These are phyloP conservation scores for Leptopilina clavipes DNA, from an alignment of 1,140 invertebrate genomes.

Conservation along the genomic window DNA sequence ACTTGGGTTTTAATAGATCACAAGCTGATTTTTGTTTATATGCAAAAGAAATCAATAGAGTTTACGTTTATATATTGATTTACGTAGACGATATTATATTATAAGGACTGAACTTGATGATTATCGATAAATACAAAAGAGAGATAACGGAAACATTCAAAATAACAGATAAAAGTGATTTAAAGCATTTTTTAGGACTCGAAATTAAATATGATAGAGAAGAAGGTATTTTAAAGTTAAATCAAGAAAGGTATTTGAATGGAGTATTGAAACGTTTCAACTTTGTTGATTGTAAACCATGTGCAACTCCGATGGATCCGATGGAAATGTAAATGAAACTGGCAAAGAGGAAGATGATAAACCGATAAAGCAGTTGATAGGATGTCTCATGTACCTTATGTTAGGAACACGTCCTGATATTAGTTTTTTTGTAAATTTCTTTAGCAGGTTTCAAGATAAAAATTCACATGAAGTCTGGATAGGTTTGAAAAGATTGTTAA, in stretches of 20 bases:
- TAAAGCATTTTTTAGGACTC: constrained; percentile 24
- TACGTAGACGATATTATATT: constrained; percentile 12
- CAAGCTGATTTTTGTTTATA: no score
- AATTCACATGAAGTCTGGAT: background rate
- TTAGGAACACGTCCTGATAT: constrained; percentile 2
- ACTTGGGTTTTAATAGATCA: no score
- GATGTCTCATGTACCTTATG: background rate
- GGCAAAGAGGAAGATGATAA: no score
- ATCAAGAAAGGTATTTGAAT: constrained; percentile 33
- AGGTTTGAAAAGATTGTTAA: background rate
- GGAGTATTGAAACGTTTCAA: constrained; percentile 21
- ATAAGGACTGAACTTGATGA: background rate
- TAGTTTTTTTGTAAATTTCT: background rate
- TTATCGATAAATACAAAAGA: background rate
- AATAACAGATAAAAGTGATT: constrained; percentile 26
- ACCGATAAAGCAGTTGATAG: no score
- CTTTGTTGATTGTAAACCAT: constrained; percentile 23
- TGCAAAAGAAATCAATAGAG: no score
- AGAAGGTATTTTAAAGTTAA: constrained; percentile 8
- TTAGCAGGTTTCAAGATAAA: constrained; percentile 3
- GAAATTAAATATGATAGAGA: constrained; percentile 37
- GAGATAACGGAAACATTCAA: constrained; percentile 21
- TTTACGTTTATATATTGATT: background rate
- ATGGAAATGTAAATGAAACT: no score
- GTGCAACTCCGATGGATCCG: background rate